A percentile compares a stretch with the other conserved stretches of the same genome.
These are phyloP conservation scores for Aricia artaxerxes DNA, from an alignment of 2,888 invertebrate species.

Conservation along the genomic window DNA sequence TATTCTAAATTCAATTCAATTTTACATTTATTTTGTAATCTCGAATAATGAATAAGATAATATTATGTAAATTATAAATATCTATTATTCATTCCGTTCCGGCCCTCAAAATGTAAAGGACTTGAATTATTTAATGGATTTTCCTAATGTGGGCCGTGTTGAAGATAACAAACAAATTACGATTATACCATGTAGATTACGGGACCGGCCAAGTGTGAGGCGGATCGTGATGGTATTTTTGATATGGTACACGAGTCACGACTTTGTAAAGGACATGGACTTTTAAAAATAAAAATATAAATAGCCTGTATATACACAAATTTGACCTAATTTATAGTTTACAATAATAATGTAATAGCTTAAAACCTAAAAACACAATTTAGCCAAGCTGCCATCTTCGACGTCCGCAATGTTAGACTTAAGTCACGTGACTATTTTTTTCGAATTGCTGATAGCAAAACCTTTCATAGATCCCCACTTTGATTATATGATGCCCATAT, in stretches of 20 bases:
- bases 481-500: no score
- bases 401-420: no score
- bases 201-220: not conserved
- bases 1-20: not conserved
- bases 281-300: no score
- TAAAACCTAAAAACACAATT: no score
- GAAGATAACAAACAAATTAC: conserved; percentile 7
- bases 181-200: not conserved
- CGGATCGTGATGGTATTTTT: not conserved
- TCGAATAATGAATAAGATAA: not conserved
- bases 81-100: not conserved
- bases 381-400: no score
- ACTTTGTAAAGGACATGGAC: no score
- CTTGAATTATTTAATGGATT: conserved; percentile 21
- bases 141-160: not conserved
- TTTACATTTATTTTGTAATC: not conserved
- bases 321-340: no score
- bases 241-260: not conserved
- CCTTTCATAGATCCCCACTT: no score
- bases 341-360: no score
- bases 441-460: no score
- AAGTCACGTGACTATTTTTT: no score
- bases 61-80: conserved; percentile 1
- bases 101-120: conserved; percentile 8
- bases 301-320: no score